Base-by-base conservation (phyloP, 2,888 invertebrate genomes). In the Tinea trinotella region DNA sequence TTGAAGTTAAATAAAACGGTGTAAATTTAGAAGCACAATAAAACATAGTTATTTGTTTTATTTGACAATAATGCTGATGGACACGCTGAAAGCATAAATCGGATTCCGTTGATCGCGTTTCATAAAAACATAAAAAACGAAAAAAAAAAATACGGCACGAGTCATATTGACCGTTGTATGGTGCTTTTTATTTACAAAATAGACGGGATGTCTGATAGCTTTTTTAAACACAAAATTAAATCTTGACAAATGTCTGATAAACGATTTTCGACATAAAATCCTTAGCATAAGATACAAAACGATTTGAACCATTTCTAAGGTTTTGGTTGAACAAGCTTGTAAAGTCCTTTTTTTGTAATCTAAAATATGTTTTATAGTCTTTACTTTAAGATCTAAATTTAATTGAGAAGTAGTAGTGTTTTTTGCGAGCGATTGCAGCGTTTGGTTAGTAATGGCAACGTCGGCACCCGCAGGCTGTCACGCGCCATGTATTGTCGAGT, bases 401-500 rank as follows among this genome's bases (percentile, higher is more conserved):
- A 53, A 7, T 60, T 60, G 56, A 12, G 0, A 19, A 24, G n/a
- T 13, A 2, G 35, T 55, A 56, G 59, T 62, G 60, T 64, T 73
- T 74, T 73, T 70, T 72, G 59, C 60, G 49, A 58, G 56, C 55
- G 58, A 59, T 64, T 59, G 64, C 66, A 63, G 67, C 40, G n/a
- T 67, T 66, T 55, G 57, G 64, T 62, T 22, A 59, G 62, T 69
- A 67, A 70, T 70, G 70, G 69, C 70, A 71, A 72, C 67, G 72
- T 68, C 71, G 67, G 75, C 77, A 75, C 74, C 80, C 78, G 78
- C 76, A 67, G 74, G 81, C 73, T 77, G 81, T 82, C 81, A 81
- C 80, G 82, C 80, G 79, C 74, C 68, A 64, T 57, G 66, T 65
- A 68, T 75, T 74, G 74, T 74, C 66, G 22, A 24, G 50, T 9